These are phyloP conservation scores for Megalops atlanticus DNA, from an alignment of 2,113 vertebrate species.

Conservation along the genomic window DNA sequence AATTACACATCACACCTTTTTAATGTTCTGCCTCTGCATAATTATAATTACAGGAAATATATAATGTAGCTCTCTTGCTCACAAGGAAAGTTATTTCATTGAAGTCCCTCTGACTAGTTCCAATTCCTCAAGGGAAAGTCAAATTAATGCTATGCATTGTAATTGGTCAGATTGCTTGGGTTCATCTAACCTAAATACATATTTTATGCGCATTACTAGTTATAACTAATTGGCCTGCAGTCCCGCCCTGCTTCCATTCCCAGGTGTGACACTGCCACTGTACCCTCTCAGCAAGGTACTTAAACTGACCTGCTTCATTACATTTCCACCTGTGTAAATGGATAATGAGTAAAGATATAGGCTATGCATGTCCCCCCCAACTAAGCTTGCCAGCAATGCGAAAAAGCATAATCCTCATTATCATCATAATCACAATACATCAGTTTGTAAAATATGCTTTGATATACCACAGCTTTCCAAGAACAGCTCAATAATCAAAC, in stretches of 20 bases:
- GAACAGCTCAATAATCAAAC: too few relatives aligned
- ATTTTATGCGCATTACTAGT: neutral
- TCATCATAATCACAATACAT: too few relatives aligned
- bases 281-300: neutral
- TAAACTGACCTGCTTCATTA: too few relatives aligned
- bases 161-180: neutral
- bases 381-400: too few relatives aligned
- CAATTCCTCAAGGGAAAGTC: neutral
- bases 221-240: neutral
- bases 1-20: too few relatives aligned
- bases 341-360: too few relatives aligned
- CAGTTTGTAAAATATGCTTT: too few relatives aligned
- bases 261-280: neutral
- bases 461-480: too few relatives aligned
- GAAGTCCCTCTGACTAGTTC: neutral
- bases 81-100: neutral
- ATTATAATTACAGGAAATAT: neutral
- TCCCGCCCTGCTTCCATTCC: neutral
- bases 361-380: too few relatives aligned
- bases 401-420: too few relatives aligned
- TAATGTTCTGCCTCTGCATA: neutral
- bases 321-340: too few relatives aligned
- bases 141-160: neutral
- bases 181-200: neutral
- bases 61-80: neutral